These are phyloP conservation scores for Miniopterus natalensis DNA, from an alignment of 2,113 vertebrate species.

Conservation along the genomic window DNA sequence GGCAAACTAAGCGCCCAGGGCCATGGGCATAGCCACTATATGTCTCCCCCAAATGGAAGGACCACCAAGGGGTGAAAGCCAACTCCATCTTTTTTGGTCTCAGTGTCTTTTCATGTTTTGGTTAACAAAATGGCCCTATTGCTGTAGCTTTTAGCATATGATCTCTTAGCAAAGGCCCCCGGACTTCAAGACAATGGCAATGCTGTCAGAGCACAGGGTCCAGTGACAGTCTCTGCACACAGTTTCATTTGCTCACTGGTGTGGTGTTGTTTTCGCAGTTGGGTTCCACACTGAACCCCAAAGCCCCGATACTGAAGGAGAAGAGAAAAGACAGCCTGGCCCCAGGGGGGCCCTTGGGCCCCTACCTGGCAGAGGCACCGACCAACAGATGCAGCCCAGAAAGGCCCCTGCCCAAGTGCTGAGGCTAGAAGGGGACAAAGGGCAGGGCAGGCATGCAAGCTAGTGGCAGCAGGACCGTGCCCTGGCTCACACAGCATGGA, in stretches of 20 bases:
- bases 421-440: background rate
- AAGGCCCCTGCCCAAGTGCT: background rate
- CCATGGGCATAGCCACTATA: background rate
- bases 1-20: background rate
- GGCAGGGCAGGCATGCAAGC: background rate
- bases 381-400: fast-evolving
- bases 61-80: background rate
- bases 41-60: background rate
- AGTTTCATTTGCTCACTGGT: background rate
- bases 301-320: background rate
- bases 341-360: background rate
- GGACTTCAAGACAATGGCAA: background rate
- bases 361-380: background rate
- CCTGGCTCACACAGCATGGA: background rate
- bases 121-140: background rate
- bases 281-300: background rate
- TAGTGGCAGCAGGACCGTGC: background rate
- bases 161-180: background rate
- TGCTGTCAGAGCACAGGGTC: fast-evolving
- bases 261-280: background rate
- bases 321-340: background rate
- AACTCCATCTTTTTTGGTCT: background rate
- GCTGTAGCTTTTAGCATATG: background rate
- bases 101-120: background rate
- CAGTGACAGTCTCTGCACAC: background rate